Percentiles rank a stretch among this genome's conserved stretches.
These are phyloP conservation scores for Syngnathus typhle DNA, from an alignment of 2,113 vertebrate genomes.

Conservation along the genomic window DNA sequence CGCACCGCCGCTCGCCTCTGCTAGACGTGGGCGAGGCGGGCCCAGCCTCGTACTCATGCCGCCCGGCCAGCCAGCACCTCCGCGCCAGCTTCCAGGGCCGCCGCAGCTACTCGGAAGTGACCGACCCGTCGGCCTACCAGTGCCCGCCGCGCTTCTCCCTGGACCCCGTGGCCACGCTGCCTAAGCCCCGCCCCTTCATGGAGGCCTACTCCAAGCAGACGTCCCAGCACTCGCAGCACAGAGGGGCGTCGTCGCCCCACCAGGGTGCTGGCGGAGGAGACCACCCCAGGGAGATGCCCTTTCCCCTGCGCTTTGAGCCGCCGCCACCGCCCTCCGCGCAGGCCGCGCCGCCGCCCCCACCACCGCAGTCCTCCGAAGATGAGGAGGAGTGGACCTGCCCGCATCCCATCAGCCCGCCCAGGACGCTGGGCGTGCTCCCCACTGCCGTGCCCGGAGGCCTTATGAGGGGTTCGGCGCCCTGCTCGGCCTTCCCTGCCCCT, in stretches of 20 bases:
- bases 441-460: conserved; percentile 68
- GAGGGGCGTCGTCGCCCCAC: conserved; percentile 47
- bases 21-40: conserved; percentile 71
- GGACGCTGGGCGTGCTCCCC: conserved; percentile 72
- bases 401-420: conserved; percentile 79
- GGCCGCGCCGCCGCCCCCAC: conserved; percentile 53
- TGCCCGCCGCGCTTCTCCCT: conserved; percentile 80
- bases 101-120: conserved; percentile 91
- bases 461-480: conserved; percentile 87
- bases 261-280: conserved; percentile 60
- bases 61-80: conserved; percentile 83
- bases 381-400: conserved; percentile 92
- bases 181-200: conserved; percentile 84
- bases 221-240: conserved; percentile 57
- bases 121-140: conserved; percentile 83
- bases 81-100: conserved; percentile 92
- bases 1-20: conserved; percentile 73
- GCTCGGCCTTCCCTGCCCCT: conserved; percentile 83
- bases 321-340: conserved; percentile 57
- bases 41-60: conserved; percentile 79
- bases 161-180: conserved; percentile 84
- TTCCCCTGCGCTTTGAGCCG: conserved; percentile 82
- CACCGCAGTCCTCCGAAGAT: conserved; percentile 83
- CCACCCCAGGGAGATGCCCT: conserved; percentile 78
- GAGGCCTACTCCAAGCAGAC: conserved; percentile 75